Evolutionary conservation across 2,888 invertebrate genomes (phyloP).

Genomic region (Nemapogon koenigi): DNA sequence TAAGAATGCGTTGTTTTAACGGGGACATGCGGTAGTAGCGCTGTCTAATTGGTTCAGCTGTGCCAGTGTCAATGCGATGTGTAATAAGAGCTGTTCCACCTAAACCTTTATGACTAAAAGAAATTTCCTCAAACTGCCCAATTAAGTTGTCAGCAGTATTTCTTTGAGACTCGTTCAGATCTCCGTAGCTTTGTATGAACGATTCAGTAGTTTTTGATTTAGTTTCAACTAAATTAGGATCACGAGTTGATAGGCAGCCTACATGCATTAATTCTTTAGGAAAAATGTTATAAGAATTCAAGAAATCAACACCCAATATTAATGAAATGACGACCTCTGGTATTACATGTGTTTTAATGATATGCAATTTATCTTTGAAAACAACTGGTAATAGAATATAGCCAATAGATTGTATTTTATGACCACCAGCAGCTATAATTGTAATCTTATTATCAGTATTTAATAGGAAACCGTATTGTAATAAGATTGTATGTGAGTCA

Average conservation of each 20-base stretch:
- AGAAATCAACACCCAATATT: constrained; percentile 19
- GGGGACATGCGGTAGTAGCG: constrained; percentile 20
- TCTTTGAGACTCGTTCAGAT: constrained; percentile 10
- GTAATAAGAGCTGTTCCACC: constrained; percentile 18
- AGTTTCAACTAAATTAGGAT: too few relatives aligned
- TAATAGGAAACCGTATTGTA: not conserved
- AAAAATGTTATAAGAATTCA: constrained; percentile 14
- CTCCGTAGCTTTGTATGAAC: constrained; percentile 7
- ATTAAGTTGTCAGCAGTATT: constrained; percentile 12
- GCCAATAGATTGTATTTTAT: constrained; percentile 12
- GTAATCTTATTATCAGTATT: not conserved
- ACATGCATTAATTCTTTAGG: constrained; percentile 10
- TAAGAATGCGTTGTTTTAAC: constrained; percentile 17
- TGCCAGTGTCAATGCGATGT: constrained; percentile 20
- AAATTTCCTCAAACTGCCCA: constrained; percentile 15
- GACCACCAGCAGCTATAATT: constrained; percentile 16
- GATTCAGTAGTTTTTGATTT: not conserved
- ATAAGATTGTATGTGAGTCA: constrained; percentile 11
- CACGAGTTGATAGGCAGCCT: too few relatives aligned
- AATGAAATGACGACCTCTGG: constrained; percentile 12
- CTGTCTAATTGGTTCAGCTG: constrained; percentile 19
- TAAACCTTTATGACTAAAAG: constrained; percentile 15
- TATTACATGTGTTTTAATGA: constrained; percentile 15
- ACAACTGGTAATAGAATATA: constrained; percentile 13
- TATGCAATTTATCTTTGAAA: constrained; percentile 12